phyloP scores from a whole-genome alignment of 2,797 vertebrate genomes.

The Clarias platycephalus region DNA sequence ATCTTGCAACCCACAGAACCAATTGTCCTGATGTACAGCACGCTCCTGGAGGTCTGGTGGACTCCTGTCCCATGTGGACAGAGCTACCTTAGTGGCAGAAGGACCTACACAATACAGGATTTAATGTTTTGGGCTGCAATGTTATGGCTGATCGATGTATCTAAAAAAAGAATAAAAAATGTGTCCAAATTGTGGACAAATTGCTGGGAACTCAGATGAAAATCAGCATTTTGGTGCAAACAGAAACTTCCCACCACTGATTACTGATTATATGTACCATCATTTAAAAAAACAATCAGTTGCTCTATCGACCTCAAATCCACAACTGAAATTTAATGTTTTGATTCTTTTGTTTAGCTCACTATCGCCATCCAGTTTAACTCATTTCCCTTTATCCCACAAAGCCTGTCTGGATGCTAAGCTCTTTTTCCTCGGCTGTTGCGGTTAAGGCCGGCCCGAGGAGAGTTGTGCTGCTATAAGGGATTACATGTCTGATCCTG shows the following conservation, averaged over 20 bases:
- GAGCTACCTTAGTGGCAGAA: no score
- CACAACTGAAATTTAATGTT: not conserved
- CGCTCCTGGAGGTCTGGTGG: no score
- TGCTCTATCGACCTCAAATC: not conserved
- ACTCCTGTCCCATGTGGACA: no score
- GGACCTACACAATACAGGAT: no score
- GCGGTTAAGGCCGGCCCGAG: slow-evolving; percentile 22
- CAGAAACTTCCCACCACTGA: not conserved
- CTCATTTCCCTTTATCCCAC: not conserved
- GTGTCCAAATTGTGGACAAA: not conserved
- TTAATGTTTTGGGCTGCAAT: no score
- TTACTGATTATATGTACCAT: not conserved
- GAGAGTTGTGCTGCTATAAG: slow-evolving; percentile 22
- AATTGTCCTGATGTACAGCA: no score
- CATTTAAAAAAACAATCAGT: not conserved
- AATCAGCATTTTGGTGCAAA: not conserved
- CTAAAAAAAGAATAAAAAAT: no score
- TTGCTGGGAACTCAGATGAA: not conserved
- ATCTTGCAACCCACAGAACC: no score
- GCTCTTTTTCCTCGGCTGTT: slow-evolving; percentile 28
- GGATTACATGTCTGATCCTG: slow-evolving; percentile 50
- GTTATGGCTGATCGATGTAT: no score
- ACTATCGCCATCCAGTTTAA: not conserved
- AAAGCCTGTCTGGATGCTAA: slow-evolving; percentile 18
- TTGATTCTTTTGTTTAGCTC: slow-evolving; percentile 12